Evolutionary conservation across 1,140 invertebrate genomes (phyloP), one percentile per base, ranked within the genome.

Genomic region (Neodiprion virginianus): DNA sequence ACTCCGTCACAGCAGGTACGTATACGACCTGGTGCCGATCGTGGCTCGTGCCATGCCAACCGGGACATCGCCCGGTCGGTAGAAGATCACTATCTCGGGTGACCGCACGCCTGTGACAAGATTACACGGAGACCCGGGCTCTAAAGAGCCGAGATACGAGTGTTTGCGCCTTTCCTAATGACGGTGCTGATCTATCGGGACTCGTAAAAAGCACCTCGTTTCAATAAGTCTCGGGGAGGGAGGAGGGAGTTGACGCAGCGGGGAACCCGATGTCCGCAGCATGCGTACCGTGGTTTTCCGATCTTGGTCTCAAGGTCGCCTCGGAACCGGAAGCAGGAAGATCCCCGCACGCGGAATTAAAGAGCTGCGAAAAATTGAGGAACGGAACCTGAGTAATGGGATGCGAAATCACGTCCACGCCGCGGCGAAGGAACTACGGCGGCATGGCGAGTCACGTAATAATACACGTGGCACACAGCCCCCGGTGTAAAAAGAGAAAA

Each of bases 401-500:
- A 61, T 12, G 53, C 11, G 53, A 61, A 40, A 61, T 61, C 53
- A 17, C 53, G 53, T 14, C 53, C 53, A 61, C 11, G 53, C n/a
- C 8, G 53, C 53, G 5, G 28, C 28, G 28, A 21, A 21, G 17
- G 17, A 21, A 21, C 17, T 21, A 21, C 17, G 17, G 17, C 17
- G 17, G 17, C 17, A 21, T 21, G 17, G 17, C 17, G 28, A 40
- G 28, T 40, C 28, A 74, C 73, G 77, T 84, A 85, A 83, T 84
- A 81, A 83, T 81, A 82, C 80, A 81, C 76, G 76, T 76, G 77
- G 79, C 79, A 79, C 73, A 74, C 74, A 79, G 82, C 79, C 81
- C 69, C 67, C 71, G 81, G 81, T 75, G 78, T 77, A 80, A 83
- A 84, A 84, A 83, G 82, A 78, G 81, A 84, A 79, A 83, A 82